Base-by-base conservation (phyloP, 2,888 invertebrate genomes). In the Melitaea athalia region DNA sequence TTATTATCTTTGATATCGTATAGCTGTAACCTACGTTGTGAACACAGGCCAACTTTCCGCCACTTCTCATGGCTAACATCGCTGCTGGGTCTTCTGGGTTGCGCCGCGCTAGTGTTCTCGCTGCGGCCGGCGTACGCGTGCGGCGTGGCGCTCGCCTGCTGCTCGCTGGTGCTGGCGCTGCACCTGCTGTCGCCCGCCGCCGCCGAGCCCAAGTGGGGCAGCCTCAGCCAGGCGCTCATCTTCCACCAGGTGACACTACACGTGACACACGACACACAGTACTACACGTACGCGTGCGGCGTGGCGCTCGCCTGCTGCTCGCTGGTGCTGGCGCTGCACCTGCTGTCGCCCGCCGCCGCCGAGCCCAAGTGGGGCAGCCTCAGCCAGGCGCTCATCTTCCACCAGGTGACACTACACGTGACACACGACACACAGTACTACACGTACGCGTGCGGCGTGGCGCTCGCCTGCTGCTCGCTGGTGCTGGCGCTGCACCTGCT, bases 161-260 rank as follows among this genome's bases (percentile, higher is more conserved):
- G 98, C 77, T 91, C 97, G 71, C 92, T 99, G 64, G 96, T 99
- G 70, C 95, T 98, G 74, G 95, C 96, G 43, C 93, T 99, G 71
- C 99, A 99, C 88, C 85, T 98, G 60, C 95, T 97, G 85, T 97
- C 98, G 0, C 97, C 99, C 0, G 96, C 97, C 43, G 95, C 95
- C 59, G 96, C 97, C 15, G 94, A 94, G 12, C 94, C 95, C 42
- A 94, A 94, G 75, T 99, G 99, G 99, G 99, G 99, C 45, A 98
- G 98, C 64, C 98, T 99, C 77, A 98, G 98, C 17, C 99, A 99
- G 92, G 99, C 99, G n/a, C 94, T 99, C 31, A 99, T 99, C 85
- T 99, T 99, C 89, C 99, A 99, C 85, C 99, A 99, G 95, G 98
- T 96, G n/a, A 14, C 45, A 43, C 43, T 11, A 43, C 43, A 5